Conservation (phyloP, 1,140 invertebrate genomes). For the Panonychus citri region DNA sequence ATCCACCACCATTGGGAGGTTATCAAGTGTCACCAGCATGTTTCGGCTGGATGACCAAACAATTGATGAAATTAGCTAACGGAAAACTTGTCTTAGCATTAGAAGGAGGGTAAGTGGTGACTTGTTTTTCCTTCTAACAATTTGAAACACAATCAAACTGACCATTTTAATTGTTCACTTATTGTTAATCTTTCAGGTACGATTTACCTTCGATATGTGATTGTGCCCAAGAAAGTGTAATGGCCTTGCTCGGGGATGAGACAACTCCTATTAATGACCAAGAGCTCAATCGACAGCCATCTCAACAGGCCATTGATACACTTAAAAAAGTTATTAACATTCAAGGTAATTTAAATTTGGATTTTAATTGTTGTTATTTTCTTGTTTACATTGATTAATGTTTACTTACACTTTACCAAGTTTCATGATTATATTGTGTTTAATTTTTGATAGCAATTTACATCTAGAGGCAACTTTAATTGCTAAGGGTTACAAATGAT, state of each 20-base stretch:
- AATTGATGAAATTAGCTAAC: slow-evolving; percentile 65
- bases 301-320: slow-evolving; percentile 58
- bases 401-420: too few species aligned
- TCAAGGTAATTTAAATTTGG: slow-evolving; percentile 33
- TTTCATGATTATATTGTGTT: too few species aligned
- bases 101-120: slow-evolving; percentile 17
- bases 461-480: too few species aligned
- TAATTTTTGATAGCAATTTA: too few species aligned
- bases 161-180: background rate
- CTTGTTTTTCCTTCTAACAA: background rate
- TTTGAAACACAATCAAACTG: too few species aligned
- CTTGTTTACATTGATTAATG: background rate
- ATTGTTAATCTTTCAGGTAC: slow-evolving; percentile 38
- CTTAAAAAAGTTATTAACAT: slow-evolving; percentile 65
- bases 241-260: slow-evolving; percentile 65
- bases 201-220: slow-evolving; percentile 87
- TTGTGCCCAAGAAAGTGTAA: slow-evolving; percentile 83
- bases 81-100: slow-evolving; percentile 43
- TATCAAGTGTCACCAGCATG: slow-evolving; percentile 77
- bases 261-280: slow-evolving; percentile 43
- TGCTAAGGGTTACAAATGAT: too few species aligned
- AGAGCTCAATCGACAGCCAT: slow-evolving; percentile 52
- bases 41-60: slow-evolving; percentile 88
- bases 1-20: slow-evolving; percentile 76
- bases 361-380: background rate